phyloP scores from a whole-genome alignment of 2,113 vertebrate genomes.

The Irena cyanogastra region DNA sequence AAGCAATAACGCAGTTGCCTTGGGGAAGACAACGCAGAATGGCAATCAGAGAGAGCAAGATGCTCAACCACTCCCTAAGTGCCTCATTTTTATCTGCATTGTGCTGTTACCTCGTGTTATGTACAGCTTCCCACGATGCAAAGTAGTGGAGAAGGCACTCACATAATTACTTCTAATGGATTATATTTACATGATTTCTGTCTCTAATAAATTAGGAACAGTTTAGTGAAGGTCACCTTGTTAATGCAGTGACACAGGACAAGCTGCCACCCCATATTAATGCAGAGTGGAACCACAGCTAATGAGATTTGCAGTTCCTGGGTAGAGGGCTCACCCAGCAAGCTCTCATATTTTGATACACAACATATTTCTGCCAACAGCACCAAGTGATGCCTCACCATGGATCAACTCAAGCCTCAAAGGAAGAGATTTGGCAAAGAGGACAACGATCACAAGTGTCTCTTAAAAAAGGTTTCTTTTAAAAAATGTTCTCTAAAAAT shows the following conservation, averaged over 20 bases:
- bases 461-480: not conserved
- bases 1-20: not conserved
- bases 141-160: not conserved
- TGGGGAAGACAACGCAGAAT: not conserved
- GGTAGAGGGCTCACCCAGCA: not conserved
- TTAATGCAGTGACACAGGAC: not conserved
- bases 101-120: not conserved
- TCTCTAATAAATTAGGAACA: not conserved
- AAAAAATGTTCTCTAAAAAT: not conserved
- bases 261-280: not conserved
- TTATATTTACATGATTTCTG: not conserved
- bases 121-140: not conserved
- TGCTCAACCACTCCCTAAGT: not conserved
- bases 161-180: not conserved
- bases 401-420: fast-evolving
- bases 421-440: not conserved
- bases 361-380: not conserved
- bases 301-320: not conserved
- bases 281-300: not conserved
- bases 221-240: not conserved
- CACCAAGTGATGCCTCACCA: not conserved
- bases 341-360: not conserved
- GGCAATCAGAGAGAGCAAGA: not conserved
- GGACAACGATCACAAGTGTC: not conserved
- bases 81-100: not conserved